A percentile compares a stretch with the other conserved stretches of the same genome.
phyloP scores from a whole-genome alignment of 2,888 invertebrate species.

The Nebria brevicollis region DNA sequence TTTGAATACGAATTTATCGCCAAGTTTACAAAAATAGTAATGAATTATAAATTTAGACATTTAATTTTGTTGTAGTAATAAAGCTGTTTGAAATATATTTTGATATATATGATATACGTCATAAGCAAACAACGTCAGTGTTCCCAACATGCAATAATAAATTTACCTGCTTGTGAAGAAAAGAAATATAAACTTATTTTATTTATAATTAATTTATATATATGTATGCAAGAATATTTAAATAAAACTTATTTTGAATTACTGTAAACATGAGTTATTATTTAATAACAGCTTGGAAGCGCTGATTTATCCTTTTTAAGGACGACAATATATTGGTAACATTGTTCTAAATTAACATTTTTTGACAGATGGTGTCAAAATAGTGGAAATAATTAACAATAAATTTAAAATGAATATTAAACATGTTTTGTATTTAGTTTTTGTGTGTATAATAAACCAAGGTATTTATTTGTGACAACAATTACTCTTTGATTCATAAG shows the following conservation, averaged over 20 bases:
- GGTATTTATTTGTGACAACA: neutral
- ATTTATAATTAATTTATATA: too few relatives aligned
- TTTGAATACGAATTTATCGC: slow-evolving; percentile 73
- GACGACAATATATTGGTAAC: neutral
- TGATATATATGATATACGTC: too few relatives aligned
- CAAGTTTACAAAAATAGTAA: slow-evolving; percentile 66
- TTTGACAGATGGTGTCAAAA: slow-evolving; percentile 13
- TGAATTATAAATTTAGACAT: neutral
- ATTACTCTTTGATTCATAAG: too few relatives aligned
- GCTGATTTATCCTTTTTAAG: too few relatives aligned
- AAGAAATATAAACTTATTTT: too few relatives aligned
- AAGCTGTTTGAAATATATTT: neutral
- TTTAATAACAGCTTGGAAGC: too few relatives aligned
- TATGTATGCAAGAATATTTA: too few relatives aligned
- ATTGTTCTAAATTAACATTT: neutral
- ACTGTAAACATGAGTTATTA: too few relatives aligned
- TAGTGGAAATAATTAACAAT: neutral
- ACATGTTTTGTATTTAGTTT: neutral
- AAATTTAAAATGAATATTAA: neutral
- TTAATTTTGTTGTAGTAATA: neutral
- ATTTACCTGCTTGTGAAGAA: too few relatives aligned
- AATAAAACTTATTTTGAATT: too few relatives aligned
- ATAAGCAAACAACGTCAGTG: too few relatives aligned
- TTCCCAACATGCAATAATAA: too few relatives aligned
- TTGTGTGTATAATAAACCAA: neutral